phyloP scores from a whole-genome alignment of 2,113 vertebrate genomes.

The Barnardius zonarius region DNA sequence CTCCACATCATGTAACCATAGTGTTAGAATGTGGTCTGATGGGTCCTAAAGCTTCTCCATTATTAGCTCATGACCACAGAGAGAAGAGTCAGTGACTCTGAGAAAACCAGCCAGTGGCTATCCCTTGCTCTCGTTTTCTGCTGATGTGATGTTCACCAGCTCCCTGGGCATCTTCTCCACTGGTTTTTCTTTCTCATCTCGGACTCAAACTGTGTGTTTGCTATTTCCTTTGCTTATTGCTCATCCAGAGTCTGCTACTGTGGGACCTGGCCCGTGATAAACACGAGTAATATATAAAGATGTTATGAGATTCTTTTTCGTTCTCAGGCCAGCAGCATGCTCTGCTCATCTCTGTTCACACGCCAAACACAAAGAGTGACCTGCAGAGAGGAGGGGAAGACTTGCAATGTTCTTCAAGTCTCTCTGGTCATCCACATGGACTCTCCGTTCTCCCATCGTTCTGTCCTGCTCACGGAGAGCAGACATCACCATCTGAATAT shows the following conservation, averaged over 20 bases:
- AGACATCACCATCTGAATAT: neutral
- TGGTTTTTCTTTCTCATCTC: neutral
- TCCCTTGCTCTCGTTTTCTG: neutral
- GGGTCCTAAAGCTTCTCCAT: neutral
- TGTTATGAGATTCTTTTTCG: neutral
- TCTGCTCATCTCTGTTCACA: neutral
- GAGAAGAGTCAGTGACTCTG: neutral
- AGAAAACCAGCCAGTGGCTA: neutral
- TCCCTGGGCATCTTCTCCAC: neutral
- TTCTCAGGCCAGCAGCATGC: neutral
- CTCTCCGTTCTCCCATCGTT: neutral
- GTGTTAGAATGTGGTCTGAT: neutral
- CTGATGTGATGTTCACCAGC: neutral
- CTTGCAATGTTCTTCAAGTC: neutral
- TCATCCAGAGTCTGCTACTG: neutral
- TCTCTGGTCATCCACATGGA: neutral
- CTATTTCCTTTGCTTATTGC: neutral
- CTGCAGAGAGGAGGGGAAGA: neutral
- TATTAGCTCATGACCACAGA: neutral
- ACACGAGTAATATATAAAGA: neutral
- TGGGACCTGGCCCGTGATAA: neutral
- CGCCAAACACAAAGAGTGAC: neutral
- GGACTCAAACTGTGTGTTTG: neutral
- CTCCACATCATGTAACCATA: neutral
- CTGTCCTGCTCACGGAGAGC: neutral